Base-by-base conservation (phyloP, 2,888 invertebrate genomes). In the Syrista parreyssii region DNA sequence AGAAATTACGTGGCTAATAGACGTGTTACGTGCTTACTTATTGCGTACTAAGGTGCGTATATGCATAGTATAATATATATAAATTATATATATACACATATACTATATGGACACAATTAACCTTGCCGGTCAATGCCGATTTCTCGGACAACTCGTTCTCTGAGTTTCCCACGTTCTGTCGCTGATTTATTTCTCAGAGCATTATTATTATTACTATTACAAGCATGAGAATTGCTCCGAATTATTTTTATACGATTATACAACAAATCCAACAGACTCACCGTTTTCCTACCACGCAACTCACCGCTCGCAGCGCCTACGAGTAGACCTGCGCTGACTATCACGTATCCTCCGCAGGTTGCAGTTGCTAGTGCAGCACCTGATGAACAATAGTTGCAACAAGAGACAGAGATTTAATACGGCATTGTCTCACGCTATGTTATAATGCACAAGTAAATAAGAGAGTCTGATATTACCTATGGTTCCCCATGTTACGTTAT, bases 401-500 rank as follows among this genome's bases (percentile, higher is more conserved):
- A 55, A 23, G 55, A 55, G 55, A 55, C 55, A 23, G 55, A 55
- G 55, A 55, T 55, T 55, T 55, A 55, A 55, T 55, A 23, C 9
- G 55, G 15, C 55, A 55, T 55, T 55, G 55, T 55, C 23, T 55
- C 0, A 2, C 2, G 55, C 55, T 2, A 55, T 55, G 55, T 9
- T 23, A 55, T 23, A 23, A 55, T 23, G 1, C 23, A 23, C 9
- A 55, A 23, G 55, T 55, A 55, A 55, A 55, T 55, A 55, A 23
- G 55, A 55, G 55, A 23, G 23, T 55, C 6, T 55, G 55, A 23
- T 15, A 71, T 78, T 86, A 90, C 96, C 96, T 68, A 95, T 93
- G 35, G 93, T 93, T 87, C 95, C 95, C 95, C 96, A 95, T 0
- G 96, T 95, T 82, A 96, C 94, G 74, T 95, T 96, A 84, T 94